phyloP scores from a whole-genome alignment of 2,888 invertebrate genomes.

The Drosophila seclusa region DNA sequence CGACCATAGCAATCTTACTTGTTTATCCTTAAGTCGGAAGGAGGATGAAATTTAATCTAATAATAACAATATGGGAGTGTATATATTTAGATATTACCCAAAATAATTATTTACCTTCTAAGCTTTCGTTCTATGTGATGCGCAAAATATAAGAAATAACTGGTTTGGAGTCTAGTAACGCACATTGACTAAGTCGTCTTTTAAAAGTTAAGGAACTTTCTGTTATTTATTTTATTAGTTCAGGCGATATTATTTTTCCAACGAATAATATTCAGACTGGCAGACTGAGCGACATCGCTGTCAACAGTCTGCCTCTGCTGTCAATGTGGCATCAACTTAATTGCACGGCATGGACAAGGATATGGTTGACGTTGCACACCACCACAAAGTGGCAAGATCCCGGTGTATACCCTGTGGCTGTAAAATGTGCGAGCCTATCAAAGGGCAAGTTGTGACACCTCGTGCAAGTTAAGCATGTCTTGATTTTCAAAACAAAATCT shows the following conservation, averaged over 20 bases:
- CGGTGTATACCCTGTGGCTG: background rate
- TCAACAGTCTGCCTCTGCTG: conserved; percentile 37
- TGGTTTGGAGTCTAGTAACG: background rate
- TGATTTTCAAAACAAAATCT: background rate
- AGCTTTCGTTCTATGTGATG: background rate
- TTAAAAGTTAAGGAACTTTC: background rate
- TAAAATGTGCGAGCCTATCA: too few species aligned
- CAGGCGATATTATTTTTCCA: background rate
- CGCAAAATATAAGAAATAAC: background rate
- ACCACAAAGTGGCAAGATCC: background rate
- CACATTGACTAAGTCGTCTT: background rate
- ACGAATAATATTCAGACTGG: background rate
- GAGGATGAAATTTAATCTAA: background rate
- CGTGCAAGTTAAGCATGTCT: background rate
- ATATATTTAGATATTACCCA: background rate
- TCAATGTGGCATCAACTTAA: conserved; percentile 44
- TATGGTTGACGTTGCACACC: conserved; percentile 9
- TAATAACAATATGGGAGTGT: background rate
- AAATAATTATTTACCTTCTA: background rate
- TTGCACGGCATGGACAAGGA: conserved; percentile 51
- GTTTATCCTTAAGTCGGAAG: background rate
- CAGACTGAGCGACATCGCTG: conserved; percentile 17
- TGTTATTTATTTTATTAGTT: background rate
- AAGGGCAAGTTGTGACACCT: background rate
- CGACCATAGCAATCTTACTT: too few species aligned